Percentiles rank a stretch among this genome's conserved stretches.
Evolutionary conservation across 2,888 invertebrate species (phyloP).

Genomic region (Meteorus colon): DNA sequence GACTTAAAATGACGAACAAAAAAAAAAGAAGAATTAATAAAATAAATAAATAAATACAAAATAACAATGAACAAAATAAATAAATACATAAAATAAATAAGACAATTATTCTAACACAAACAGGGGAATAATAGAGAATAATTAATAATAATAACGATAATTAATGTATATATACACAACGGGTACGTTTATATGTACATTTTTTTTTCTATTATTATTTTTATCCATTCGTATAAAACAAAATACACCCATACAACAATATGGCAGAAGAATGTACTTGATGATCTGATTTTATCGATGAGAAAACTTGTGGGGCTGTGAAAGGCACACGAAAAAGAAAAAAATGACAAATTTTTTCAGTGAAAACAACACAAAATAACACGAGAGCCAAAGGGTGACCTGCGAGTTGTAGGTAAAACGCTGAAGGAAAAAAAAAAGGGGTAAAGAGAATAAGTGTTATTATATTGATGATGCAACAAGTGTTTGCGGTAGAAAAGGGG

Average conservation of each 20-base stretch:
- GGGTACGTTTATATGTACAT: constrained; percentile 41
- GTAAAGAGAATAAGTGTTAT: constrained; percentile 42
- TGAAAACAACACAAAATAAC: background rate
- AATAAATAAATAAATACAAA: constrained; percentile 16
- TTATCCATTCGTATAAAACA: constrained; percentile 22
- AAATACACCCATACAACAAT: constrained; percentile 6
- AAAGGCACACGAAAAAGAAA: constrained; percentile 41
- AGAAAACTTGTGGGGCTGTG: background rate
- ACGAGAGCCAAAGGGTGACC: background rate
- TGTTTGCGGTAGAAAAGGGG: constrained; percentile 12
- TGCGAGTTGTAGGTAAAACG: constrained; percentile 45
- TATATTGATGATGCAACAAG: constrained; percentile 22
- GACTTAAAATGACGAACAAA: constrained; percentile 5
- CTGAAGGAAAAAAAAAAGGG: constrained; percentile 43
- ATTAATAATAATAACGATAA: constrained; percentile 38
- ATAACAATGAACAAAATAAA: constrained; percentile 16
- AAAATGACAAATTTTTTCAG: background rate
- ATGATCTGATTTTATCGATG: background rate
- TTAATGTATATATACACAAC: constrained; percentile 38
- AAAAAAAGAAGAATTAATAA: constrained; percentile 15
- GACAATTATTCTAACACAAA: constrained; percentile 19
- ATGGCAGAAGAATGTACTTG: constrained; percentile 23
- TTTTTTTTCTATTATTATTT: constrained; percentile 33
- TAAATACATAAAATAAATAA: constrained; percentile 19
- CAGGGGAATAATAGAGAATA: constrained; percentile 22